Base-by-base conservation (phyloP, 2,888 invertebrate species). In the Aethes cnicana region DNA sequence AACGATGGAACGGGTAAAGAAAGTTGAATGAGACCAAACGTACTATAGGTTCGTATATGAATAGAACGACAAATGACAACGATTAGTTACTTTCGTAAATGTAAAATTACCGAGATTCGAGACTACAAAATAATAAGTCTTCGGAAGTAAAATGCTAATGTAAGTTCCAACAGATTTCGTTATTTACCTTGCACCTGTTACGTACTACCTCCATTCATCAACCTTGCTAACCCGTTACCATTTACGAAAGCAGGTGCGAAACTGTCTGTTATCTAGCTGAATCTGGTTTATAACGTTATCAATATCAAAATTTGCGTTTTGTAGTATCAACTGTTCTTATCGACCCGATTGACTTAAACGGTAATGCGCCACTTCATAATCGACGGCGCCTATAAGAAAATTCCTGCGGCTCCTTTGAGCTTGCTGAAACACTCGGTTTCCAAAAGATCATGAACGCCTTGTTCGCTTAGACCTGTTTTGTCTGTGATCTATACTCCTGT, bases 101-200 rank as follows among this genome's bases (percentile, higher is more conserved):
- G n/a, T n/a, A n/a, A n/a, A n/a, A n/a, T n/a, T n/a, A n/a, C n/a
- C n/a, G n/a, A n/a, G n/a, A n/a, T n/a, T n/a, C n/a, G n/a, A n/a
- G n/a, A n/a, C n/a, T n/a, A n/a, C n/a, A n/a, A n/a, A n/a, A n/a
- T n/a, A n/a, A n/a, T n/a, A n/a, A n/a, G n/a, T n/a, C n/a, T n/a
- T n/a, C n/a, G n/a, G n/a, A n/a, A n/a, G n/a, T n/a, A n/a, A n/a
- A n/a, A n/a, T n/a, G n/a, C n/a, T n/a, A n/a, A n/a, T n/a, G n/a
- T n/a, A n/a, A n/a, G n/a, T n/a, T n/a, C n/a, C 26, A 26, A 42
- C 28, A 17, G 42, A 50, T 43, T 50, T 36, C 36, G 43, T 50
- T 43, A 47, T 36, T 43, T 50, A 43, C 49, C 35, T 49, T 43
- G 42, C 42, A 43, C 49, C 49, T 49, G 42, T 49, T 48, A 28